Evolutionary conservation across 2,888 invertebrate genomes (phyloP), one percentile per base, ranked within the genome.

Genomic region (Hirtodrosophila histrioides): DNA sequence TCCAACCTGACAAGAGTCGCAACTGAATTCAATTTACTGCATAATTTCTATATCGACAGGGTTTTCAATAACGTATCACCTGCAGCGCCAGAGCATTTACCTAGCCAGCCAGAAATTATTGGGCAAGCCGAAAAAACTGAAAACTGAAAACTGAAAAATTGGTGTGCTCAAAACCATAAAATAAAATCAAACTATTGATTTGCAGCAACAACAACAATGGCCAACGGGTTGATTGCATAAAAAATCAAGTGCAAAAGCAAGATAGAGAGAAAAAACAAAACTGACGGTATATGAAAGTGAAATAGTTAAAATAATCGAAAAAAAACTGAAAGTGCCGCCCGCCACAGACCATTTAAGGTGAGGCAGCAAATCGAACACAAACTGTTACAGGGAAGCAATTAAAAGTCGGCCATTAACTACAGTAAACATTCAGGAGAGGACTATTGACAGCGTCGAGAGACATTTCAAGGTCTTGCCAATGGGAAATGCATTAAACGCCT

Each of bases 391-490:
- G 50, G 54, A 66, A 73, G 67, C 83, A 80, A 80, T 80, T 80
- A 79, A 80, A 69, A 73, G 53, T 24, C 64, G 49, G 43, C 81
- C 81, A 80, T 78, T 80, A 75, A 78, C 64, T 66, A 57, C 54
- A 45, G 65, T 53, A 72, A 65, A 79, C 71, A 81, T 43, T 62
- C 60, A 12, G 4, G 27, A 31, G 67, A 35, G 33, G 24, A 17
- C 17, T 17, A 17, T 17, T 2, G 29, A 33, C 27, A 12, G 41
- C 17, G 17, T 17, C 1, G 1, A 48, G 53, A 51, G 76, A 81
- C 76, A 78, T 68, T 81, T 82, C 85, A 84, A 81, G 81, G 81
- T 78, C 82, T 76, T 56, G 37, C 24, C 73, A 72, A 57, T 70
- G 60, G 67, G 6, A 70, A 74, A 70, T 69, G 51, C 75, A 75